These are phyloP conservation scores for Sebastes glaucus DNA, from an alignment of 2,797 vertebrate genomes.

Conservation along the genomic window DNA sequence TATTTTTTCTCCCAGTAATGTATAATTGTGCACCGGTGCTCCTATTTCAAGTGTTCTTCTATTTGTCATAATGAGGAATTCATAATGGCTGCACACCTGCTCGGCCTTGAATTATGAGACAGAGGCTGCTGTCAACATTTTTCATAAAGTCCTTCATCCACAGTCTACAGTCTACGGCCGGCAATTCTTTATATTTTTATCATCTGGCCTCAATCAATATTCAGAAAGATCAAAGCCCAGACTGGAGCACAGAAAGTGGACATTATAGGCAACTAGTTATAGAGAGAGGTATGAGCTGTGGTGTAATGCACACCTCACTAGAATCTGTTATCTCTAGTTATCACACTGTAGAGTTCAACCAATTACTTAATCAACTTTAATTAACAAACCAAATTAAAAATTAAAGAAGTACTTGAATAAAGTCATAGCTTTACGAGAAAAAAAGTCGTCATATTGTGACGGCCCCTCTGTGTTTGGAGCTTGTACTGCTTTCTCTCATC, in stretches of 20 bases:
- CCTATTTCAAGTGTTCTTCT: conserved; percentile 46
- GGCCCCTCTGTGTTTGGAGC: no score
- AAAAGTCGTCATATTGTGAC: no score
- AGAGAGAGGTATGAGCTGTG: neutral
- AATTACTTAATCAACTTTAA: no score
- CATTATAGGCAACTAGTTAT: neutral
- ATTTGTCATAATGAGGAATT: conserved; percentile 66
- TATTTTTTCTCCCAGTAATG: conserved; percentile 30
- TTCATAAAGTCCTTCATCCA: conserved; percentile 26
- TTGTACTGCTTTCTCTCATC: no score
- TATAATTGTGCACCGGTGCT: conserved; percentile 37
- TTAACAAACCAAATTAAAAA: no score
- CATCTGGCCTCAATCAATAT: conserved; percentile 8
- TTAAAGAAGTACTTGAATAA: no score
- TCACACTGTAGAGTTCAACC: no score
- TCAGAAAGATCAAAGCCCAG: conserved; percentile 2
- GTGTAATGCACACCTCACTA: neutral
- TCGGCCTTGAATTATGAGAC: conserved; percentile 50
- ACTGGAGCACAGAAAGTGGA: neutral
- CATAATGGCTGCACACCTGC: conserved; percentile 58
- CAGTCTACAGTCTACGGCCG: neutral
- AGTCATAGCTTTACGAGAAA: no score
- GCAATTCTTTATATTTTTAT: neutral
- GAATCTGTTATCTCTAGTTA: no score
- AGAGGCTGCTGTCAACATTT: conserved; percentile 28